These are phyloP conservation scores for Pachyseris speciosa DNA, from an alignment of 64 coral and sea anemone species.

Conservation along the genomic window DNA sequence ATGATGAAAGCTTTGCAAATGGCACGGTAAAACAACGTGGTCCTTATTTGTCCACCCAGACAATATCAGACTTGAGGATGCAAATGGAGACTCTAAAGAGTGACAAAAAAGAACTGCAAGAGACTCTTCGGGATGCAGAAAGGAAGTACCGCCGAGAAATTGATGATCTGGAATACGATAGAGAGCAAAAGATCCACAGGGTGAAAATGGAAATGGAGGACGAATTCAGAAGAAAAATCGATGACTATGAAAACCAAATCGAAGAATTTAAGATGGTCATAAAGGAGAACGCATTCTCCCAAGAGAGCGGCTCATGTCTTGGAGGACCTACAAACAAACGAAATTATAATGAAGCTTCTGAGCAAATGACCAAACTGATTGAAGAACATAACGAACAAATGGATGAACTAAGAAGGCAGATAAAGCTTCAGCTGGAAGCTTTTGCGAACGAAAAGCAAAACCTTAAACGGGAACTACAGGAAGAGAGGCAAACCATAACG, in stretches of 20 bases:
- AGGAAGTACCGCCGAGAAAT: conserved; percentile 22
- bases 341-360: neutral
- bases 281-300: neutral
- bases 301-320: neutral
- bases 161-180: conserved; percentile 6
- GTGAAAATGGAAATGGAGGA: conserved; percentile 2
- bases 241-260: neutral
- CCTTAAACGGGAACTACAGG: conserved; percentile 1
- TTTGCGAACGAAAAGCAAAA: conserved; percentile 45
- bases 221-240: neutral
- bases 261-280: neutral
- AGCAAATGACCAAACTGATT: neutral
- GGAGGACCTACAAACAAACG: too few relatives aligned
- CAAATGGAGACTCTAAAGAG: neutral
- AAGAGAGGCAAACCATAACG: neutral
- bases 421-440: conserved; percentile 43
- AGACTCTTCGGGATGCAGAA: neutral
- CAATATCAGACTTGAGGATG: neutral
- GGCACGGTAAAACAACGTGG: neutral
- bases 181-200: neutral
- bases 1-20: neutral
- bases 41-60: neutral
- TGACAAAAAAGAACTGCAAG: neutral
- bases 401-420: conserved; percentile 43
- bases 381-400: conserved; percentile 38